Conservation (phyloP, 1,140 invertebrate species). For the Bombyx mandarina region DNA sequence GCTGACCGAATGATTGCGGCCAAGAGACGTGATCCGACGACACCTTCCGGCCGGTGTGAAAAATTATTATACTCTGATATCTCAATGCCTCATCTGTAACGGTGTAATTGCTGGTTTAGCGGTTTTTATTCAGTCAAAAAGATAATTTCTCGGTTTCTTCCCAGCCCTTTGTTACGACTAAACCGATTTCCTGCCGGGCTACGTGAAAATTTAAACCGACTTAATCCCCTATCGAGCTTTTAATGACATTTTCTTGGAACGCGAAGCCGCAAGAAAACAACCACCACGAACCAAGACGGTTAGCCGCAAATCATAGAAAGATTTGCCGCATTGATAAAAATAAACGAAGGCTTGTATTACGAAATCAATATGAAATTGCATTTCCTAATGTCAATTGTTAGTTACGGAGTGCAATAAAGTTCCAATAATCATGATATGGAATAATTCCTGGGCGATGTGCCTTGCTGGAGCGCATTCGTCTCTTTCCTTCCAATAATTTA, state of each 20-base stretch:
- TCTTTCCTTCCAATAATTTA: constrained; percentile 22
- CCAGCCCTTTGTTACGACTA: constrained; percentile 60
- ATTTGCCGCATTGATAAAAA: constrained; percentile 69
- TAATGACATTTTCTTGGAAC: constrained; percentile 61
- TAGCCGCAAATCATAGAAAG: constrained; percentile 69
- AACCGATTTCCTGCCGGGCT: constrained; percentile 61
- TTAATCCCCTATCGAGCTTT: constrained; percentile 62
- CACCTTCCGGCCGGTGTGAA: constrained; percentile 66
- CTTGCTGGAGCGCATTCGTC: constrained; percentile 28
- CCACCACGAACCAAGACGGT: constrained; percentile 47
- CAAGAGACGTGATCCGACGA: constrained; percentile 49
- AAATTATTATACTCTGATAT: constrained; percentile 65
- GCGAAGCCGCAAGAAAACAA: constrained; percentile 55
- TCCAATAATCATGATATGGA: constrained; percentile 70
- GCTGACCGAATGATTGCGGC: constrained; percentile 37
- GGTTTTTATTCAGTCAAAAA: constrained; percentile 57
- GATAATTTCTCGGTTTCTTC: constrained; percentile 66
- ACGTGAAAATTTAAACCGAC: constrained; percentile 61
- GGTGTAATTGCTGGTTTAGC: constrained; percentile 64
- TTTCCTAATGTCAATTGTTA: constrained; percentile 72
- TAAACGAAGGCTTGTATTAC: constrained; percentile 62
- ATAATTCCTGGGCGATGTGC: constrained; percentile 65
- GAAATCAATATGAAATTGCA: constrained; percentile 71
- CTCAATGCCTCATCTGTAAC: constrained; percentile 60
- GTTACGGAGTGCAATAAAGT: constrained; percentile 70